Conservation (phyloP, 2,113 vertebrate genomes). For the Mesocricetus auratus region DNA sequence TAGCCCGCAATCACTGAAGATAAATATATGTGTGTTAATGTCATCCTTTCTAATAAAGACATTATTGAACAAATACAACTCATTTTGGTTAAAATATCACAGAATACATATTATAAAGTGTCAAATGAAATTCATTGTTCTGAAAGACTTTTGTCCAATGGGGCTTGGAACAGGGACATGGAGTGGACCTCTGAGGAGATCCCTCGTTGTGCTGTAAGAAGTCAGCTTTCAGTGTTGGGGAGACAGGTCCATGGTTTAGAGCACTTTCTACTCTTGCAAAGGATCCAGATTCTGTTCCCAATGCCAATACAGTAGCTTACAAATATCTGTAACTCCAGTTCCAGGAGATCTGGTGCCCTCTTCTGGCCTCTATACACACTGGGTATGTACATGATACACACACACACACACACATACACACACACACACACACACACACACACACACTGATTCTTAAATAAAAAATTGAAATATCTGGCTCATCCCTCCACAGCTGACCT, state of each 20-base stretch:
- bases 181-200: background rate
- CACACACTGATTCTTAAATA: background rate
- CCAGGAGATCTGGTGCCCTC: background rate
- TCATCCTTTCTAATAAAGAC: conserved; percentile 1
- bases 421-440: too few relatives aligned
- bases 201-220: background rate
- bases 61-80: background rate
- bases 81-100: conserved; percentile 45
- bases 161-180: background rate
- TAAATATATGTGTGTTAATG: background rate
- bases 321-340: background rate
- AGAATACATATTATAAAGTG: conserved; percentile 29
- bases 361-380: background rate
- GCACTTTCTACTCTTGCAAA: background rate
- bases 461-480: background rate
- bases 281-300: background rate
- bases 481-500: background rate
- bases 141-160: background rate
- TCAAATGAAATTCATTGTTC: background rate
- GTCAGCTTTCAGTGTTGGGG: too few relatives aligned
- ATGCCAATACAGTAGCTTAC: background rate
- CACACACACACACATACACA: too few relatives aligned
- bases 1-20: background rate
- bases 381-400: background rate
- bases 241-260: background rate